A percentile compares a stretch with the other conserved stretches of the same genome.
phyloP scores from a whole-genome alignment of 2,797 vertebrate genomes.

The Anabas testudineus region DNA sequence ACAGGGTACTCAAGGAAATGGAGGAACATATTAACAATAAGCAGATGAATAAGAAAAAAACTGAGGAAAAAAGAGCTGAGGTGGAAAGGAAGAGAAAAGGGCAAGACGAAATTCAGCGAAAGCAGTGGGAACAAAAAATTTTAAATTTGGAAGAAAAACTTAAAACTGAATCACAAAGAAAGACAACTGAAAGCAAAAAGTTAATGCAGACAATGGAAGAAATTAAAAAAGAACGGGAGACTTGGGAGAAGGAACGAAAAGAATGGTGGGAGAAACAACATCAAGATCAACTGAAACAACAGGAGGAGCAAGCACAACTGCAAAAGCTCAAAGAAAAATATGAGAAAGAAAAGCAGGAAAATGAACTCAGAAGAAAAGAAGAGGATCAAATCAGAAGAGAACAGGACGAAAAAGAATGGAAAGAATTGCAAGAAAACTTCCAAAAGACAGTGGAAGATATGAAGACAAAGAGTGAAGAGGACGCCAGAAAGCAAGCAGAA shows the following conservation, averaged over 20 bases:
- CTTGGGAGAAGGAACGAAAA: slow-evolving; percentile 15
- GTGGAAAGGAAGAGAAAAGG: neutral
- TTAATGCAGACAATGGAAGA: neutral
- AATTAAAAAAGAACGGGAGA: neutral
- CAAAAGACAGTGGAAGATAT: neutral
- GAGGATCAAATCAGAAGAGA: neutral
- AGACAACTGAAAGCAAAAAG: fast-evolving
- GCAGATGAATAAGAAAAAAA: slow-evolving; percentile 74
- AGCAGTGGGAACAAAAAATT: fast-evolving
- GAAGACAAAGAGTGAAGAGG: slow-evolving; percentile 23
- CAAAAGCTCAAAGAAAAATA: slow-evolving; percentile 3
- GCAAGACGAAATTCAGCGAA: neutral
- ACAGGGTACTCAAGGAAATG: neutral
- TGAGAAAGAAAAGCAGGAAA: neutral
- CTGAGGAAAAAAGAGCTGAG: slow-evolving; percentile 1
- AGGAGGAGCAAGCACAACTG: neutral
- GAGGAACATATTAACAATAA: neutral
- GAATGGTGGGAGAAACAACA: slow-evolving; percentile 13
- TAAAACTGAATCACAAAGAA: no score
- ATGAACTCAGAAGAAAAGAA: neutral
- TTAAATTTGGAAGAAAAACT: neutral
- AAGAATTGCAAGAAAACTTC: neutral
- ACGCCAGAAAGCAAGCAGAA: slow-evolving; percentile 47
- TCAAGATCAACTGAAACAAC: neutral
- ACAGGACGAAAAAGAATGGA: slow-evolving; percentile 4